Conservation (phyloP, 35 echinoderm and acorn worm species). For the Ptychodera flava region DNA sequence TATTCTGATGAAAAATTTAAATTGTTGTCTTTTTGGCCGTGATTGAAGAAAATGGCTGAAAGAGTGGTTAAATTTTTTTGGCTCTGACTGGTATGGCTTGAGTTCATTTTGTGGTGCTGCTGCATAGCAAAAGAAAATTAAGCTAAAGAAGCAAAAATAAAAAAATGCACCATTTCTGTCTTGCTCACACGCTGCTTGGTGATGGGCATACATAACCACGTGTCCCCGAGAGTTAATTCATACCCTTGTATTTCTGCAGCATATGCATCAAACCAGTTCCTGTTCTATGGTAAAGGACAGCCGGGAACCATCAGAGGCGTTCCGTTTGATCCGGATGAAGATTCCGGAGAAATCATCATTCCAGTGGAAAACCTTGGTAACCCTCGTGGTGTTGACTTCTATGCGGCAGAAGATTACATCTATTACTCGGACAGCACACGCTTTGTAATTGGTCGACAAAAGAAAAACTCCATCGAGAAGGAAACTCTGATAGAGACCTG, state of each 20-base stretch:
- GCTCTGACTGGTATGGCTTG: too few species aligned
- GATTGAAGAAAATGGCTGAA: too few species aligned
- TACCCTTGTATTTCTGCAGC: constrained; percentile 22
- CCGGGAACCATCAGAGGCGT: constrained; percentile 84
- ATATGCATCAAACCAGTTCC: constrained; percentile 27
- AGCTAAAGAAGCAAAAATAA: too few species aligned
- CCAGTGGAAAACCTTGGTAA: constrained; percentile 63
- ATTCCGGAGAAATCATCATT: constrained; percentile 47
- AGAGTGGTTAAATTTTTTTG: too few species aligned
- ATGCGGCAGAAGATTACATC: constrained; percentile 55
- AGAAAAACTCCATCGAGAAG: constrained; percentile 23
- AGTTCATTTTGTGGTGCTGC: too few species aligned
- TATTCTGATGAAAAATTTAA: too few species aligned
- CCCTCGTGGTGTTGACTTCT: constrained; percentile 79
- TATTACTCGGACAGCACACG: constrained; percentile 79
- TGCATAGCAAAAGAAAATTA: too few species aligned
- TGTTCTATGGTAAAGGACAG: constrained; percentile 74
- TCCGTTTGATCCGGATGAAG: constrained; percentile 30
- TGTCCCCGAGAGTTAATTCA: not conserved
- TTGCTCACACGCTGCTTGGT: too few species aligned
- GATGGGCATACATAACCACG: not conserved
- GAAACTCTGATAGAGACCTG: constrained; percentile 45
- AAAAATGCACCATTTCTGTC: too few species aligned
- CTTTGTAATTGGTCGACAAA: constrained; percentile 63
- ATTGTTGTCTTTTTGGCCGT: too few species aligned